Evolutionary conservation across 1,140 invertebrate species (phyloP).

Genomic region (Tyrophagus putrescentiae): DNA sequence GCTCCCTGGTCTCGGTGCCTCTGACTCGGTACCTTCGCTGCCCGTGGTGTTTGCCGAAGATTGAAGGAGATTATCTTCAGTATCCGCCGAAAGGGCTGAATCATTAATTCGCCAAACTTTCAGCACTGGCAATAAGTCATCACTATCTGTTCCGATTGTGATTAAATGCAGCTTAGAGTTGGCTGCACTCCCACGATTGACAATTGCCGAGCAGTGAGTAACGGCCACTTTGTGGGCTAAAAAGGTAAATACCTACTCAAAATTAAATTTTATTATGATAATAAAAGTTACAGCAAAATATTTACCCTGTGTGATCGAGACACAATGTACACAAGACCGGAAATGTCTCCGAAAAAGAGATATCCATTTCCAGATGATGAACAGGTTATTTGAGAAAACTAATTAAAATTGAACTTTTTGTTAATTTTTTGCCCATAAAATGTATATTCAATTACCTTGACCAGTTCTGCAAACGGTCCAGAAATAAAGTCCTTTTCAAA

Average conservation of each 20-base stretch:
- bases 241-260: slow-evolving; percentile 57
- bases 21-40: not conserved
- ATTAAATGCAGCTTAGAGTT: slow-evolving; percentile 31
- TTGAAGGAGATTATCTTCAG: too few species aligned
- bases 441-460: slow-evolving; percentile 32
- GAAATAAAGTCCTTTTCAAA: slow-evolving; percentile 56
- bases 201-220: slow-evolving; percentile 48
- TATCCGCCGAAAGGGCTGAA: too few species aligned
- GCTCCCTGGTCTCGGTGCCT: too few species aligned
- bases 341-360: slow-evolving; percentile 60
- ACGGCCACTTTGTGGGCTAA: slow-evolving; percentile 58
- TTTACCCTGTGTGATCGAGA: slow-evolving; percentile 48
- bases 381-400: slow-evolving; percentile 40
- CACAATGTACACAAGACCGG: slow-evolving; percentile 59
- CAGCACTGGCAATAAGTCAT: slow-evolving; percentile 60
- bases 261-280: not conserved
- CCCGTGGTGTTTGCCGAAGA: slow-evolving; percentile 39
- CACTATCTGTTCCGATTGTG: slow-evolving; percentile 44
- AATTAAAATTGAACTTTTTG: slow-evolving; percentile 20
- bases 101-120: slow-evolving; percentile 86
- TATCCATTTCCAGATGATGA: slow-evolving; percentile 65
- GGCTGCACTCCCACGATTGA: too few species aligned
- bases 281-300: too few species aligned
- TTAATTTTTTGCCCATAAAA: slow-evolving; percentile 4
- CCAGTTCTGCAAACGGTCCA: slow-evolving; percentile 36